Conservation (phyloP, 2,113 vertebrate species). For the Corythoichthys haematopterus region DNA sequence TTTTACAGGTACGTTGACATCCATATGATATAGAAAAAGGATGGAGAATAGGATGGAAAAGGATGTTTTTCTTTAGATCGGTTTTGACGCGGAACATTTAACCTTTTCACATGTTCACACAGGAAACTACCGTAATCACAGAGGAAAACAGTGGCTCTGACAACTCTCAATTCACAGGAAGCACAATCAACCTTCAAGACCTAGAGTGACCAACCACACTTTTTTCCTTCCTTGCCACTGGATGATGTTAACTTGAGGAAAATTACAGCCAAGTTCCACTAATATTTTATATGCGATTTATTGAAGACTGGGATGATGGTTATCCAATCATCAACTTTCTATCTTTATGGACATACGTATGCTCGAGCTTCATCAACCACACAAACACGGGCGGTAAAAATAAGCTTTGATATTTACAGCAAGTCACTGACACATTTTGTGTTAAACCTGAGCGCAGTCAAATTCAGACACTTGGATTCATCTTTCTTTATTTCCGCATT, state of each 20-base stretch:
- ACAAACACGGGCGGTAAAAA: background rate
- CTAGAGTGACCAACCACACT: slow-evolving; percentile 74
- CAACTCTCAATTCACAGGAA: slow-evolving; percentile 85
- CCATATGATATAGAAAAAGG: background rate
- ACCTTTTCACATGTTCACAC: slow-evolving; percentile 6
- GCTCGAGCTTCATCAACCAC: background rate
- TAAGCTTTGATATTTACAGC: background rate
- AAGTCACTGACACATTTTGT: background rate
- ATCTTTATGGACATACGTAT: background rate
- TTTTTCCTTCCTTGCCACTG: background rate
- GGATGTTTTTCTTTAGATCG: background rate
- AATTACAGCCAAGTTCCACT: slow-evolving; percentile 12
- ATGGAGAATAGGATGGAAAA: background rate
- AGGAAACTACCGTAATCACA: slow-evolving; percentile 83
- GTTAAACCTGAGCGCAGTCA: background rate
- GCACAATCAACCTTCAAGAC: slow-evolving; percentile 92
- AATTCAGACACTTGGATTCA: background rate
- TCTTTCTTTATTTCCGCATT: background rate
- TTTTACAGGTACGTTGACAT: slow-evolving; percentile 80
- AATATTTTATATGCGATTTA: background rate
- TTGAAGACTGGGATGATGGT: background rate
- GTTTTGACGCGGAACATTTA: background rate
- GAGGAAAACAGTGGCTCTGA: slow-evolving; percentile 82
- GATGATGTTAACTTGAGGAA: slow-evolving; percentile 16
- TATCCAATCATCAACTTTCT: background rate